These are phyloP conservation scores for Phrynocephalus vlangalii DNA, from an alignment of 2,797 vertebrate species.

Conservation along the genomic window DNA sequence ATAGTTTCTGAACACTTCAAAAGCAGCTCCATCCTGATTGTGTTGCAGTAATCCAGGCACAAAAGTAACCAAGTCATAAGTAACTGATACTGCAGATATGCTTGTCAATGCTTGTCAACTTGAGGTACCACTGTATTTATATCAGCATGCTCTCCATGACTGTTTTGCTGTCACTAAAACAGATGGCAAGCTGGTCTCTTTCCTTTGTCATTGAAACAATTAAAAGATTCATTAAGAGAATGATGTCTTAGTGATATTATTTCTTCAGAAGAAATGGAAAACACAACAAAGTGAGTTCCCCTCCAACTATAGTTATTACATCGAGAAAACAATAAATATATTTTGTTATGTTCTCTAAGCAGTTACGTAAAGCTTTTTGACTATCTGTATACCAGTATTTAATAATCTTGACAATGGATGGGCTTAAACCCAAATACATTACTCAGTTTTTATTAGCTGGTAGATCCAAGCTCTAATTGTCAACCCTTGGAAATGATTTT, in stretches of 20 bases:
- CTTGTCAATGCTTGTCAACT: no score
- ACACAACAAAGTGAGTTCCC: not conserved
- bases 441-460: not conserved
- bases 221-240: not conserved
- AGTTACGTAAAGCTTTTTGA: not conserved
- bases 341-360: not conserved
- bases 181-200: not conserved
- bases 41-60: no score
- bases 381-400: not conserved
- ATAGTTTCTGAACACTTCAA: no score
- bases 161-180: not conserved
- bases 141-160: not conserved
- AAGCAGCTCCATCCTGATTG: no score
- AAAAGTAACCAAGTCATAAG: no score
- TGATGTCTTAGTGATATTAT: not conserved
- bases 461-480: not conserved
- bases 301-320: not conserved
- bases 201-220: not conserved
- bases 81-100: no score
- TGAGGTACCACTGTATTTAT: not conserved
- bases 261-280: not conserved
- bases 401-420: slow-evolving; percentile 1
- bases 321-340: not conserved
- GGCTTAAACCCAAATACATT: not conserved
- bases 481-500: not conserved